These are phyloP conservation scores for Palythoa grandis DNA, from an alignment of 92 coral and sea anemone species.

Conservation along the genomic window DNA sequence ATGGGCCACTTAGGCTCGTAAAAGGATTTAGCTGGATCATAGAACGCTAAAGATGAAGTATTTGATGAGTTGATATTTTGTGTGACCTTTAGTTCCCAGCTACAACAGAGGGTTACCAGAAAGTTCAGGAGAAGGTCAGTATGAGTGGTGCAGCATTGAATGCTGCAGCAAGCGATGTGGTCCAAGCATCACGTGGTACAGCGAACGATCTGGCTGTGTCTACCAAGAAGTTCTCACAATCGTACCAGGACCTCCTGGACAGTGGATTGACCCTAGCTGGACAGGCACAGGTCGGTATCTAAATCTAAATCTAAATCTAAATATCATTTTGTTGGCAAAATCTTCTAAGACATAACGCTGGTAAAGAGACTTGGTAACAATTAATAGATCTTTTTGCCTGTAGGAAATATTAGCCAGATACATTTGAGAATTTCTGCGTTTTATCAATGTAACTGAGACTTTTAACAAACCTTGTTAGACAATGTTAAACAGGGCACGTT, in stretches of 20 bases:
- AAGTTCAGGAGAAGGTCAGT: constrained; percentile 90
- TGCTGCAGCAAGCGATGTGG: constrained; percentile 98
- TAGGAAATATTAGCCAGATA: too few relatives aligned
- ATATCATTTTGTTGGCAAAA: too few relatives aligned
- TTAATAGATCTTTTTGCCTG: neutral
- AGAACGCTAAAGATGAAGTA: neutral
- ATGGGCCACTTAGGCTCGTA: too few relatives aligned
- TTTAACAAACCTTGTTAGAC: too few relatives aligned
- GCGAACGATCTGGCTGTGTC: constrained; percentile 94
- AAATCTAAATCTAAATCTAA: too few relatives aligned
- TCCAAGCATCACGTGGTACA: constrained; percentile 95
- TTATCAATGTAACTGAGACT: too few relatives aligned
- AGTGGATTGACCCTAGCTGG: constrained; percentile 97
- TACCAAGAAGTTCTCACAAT: constrained; percentile 92
- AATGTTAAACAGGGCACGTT: too few relatives aligned
- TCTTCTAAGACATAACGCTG: too few relatives aligned
- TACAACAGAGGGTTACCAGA: constrained; percentile 83
- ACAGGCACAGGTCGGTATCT: constrained; percentile 92
- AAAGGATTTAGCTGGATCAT: too few relatives aligned
- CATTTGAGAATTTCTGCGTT: too few relatives aligned
- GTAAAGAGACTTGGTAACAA: neutral
- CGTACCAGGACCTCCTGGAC: constrained; percentile 89
- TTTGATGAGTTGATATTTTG: neutral
- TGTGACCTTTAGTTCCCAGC: constrained; percentile 74
- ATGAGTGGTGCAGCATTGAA: constrained; percentile 91